Evolutionary conservation across 2,797 vertebrate genomes (phyloP).

Genomic region (Alfaro cultratus): DNA sequence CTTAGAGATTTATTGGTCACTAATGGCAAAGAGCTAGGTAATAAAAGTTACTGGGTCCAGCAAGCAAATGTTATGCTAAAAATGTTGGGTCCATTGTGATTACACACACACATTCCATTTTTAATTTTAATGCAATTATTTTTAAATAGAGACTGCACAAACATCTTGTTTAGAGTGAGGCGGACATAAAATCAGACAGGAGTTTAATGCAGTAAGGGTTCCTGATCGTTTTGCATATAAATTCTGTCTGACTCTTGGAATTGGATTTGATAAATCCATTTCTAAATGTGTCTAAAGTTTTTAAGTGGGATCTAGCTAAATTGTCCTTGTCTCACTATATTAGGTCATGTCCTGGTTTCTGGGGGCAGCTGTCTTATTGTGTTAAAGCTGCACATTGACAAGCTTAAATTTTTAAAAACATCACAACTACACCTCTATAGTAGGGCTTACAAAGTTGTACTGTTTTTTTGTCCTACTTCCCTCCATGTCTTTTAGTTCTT

Average conservation of each 20-base stretch:
- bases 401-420: slow-evolving; percentile 23
- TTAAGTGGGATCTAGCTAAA: neutral
- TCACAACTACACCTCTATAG: slow-evolving; percentile 11
- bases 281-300: neutral
- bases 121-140: neutral
- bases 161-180: neutral
- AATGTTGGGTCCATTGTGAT: neutral
- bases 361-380: slow-evolving; percentile 16
- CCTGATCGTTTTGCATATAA: neutral
- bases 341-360: neutral
- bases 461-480: slow-evolving; percentile 12
- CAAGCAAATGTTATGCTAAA: neutral
- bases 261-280: neutral
- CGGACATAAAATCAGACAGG: too few relatives aligned
- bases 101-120: neutral
- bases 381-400: slow-evolving; percentile 25
- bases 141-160: neutral
- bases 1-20: neutral
- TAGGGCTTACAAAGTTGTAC: slow-evolving; percentile 18
- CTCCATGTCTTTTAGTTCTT: slow-evolving; percentile 18
- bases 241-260: too few relatives aligned
- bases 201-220: neutral
- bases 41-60: neutral
- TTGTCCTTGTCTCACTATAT: neutral
- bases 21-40: neutral